Base-by-base conservation (phyloP, 2,888 invertebrate genomes). In the Lithophane socia region DNA sequence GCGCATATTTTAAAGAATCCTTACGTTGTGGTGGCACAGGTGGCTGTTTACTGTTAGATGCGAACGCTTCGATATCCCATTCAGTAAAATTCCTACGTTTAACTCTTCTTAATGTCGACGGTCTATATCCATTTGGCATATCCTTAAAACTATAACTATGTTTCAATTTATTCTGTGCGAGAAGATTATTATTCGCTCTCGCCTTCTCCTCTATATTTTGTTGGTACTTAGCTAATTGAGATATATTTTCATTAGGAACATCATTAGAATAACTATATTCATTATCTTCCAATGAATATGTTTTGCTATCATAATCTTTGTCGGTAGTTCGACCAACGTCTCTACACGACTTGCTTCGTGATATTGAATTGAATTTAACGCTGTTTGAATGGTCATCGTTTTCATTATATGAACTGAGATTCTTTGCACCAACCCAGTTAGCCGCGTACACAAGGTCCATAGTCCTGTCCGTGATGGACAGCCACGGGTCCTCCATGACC, bases 371-470 rank as follows among this genome's bases (percentile, higher is more conserved):
- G 67, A 95, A 94, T 92, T 95, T 95, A 42, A 88, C 89, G 82
- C 92, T 94, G 67, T 92, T 93, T 49, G 93, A 91, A 65, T 92
- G 91, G 77, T 91, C 91, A 72, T 91, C 96, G 89, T 92, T 95
- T 91, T 92, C 94, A 86, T 93, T 94, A 82, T 94, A 95, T 63
- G 92, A 94, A 74, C 96, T 96, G 70, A 97, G 94, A 91, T 97
- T 97, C 82, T 96, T 95, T n/a, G 98, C 97, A 90, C 98, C 98
- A 82, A 98, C 97, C 98, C 98, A 98, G 92, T 98, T 98, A 54
- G 98, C 98, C 89, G 98, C 98, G 93, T 98, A 98, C 67, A 98
- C 97, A 70, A 98, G 97, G 89, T 98, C 98, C 98, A 98, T 98
- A 82, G 97, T 97, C 89, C 97, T 97, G 87, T 97, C 97, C 87